Evolutionary conservation across 2,888 invertebrate species (phyloP).

Genomic region (Tribolium freemani): DNA sequence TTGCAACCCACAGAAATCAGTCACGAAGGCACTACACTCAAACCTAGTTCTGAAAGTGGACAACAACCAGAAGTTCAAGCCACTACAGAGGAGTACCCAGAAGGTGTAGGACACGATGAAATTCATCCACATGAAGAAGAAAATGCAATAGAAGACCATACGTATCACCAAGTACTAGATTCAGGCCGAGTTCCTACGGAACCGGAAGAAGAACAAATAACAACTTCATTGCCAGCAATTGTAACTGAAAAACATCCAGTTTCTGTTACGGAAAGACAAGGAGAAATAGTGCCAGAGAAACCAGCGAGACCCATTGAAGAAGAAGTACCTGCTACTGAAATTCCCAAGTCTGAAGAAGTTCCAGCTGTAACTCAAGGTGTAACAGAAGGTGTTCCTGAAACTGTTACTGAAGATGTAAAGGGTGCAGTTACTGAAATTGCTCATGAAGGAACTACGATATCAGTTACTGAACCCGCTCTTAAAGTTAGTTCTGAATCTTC

Average conservation of each 20-base stretch:
- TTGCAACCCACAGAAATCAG: neutral
- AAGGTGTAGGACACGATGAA: constrained; percentile 11
- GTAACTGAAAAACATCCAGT: neutral
- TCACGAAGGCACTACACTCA: constrained; percentile 1
- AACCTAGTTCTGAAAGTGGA: neutral
- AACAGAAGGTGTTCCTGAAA: constrained; percentile 36
- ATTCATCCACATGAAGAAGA: constrained; percentile 17
- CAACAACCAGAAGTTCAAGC: neutral
- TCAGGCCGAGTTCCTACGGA: neutral
- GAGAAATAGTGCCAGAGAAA: neutral
- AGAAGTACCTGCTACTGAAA: neutral
- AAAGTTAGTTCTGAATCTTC: constrained; percentile 20
- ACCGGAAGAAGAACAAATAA: neutral
- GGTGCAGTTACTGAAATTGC: constrained; percentile 25
- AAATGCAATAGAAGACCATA: constrained; percentile 7
- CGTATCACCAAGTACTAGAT: constrained; percentile 8
- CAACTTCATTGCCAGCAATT: neutral
- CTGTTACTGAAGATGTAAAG: constrained; percentile 14
- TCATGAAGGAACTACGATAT: constrained; percentile 4
- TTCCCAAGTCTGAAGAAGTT: neutral
- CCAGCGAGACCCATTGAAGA: neutral
- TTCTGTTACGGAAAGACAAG: neutral
- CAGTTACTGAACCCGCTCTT: constrained; percentile 21
- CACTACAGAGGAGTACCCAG: constrained; percentile 13
- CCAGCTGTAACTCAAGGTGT: constrained; percentile 19